These are phyloP conservation scores for Cryptoprocta ferox DNA, from an alignment of 2,797 vertebrate genomes.

Conservation along the genomic window DNA sequence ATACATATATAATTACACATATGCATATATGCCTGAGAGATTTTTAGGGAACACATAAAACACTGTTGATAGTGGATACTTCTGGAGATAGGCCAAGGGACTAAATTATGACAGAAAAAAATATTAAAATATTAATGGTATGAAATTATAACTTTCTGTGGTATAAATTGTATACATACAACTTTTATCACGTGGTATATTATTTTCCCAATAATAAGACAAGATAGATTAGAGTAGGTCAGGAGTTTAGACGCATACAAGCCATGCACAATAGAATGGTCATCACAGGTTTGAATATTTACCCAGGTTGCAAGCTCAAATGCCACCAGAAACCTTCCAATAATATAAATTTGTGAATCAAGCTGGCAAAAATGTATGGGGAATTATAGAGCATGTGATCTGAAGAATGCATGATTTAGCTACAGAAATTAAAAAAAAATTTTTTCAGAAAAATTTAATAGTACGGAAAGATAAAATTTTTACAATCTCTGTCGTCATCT, in stretches of 20 bases:
- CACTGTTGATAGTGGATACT: neutral
- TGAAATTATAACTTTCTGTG: neutral
- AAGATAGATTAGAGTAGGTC: neutral
- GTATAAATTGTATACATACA: neutral
- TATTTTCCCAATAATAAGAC: slow-evolving; percentile 29
- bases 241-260: neutral
- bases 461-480: neutral
- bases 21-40: neutral
- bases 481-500: neutral
- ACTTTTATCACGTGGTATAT: neutral
- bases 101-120: slow-evolving; percentile 18
- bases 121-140: neutral
- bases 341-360: slow-evolving; percentile 6
- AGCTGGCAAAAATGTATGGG: neutral
- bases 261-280: neutral
- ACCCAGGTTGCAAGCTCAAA: neutral
- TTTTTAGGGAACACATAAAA: neutral
- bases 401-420: neutral
- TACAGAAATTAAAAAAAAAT: neutral
- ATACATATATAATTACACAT: neutral
- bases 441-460: slow-evolving; percentile 6
- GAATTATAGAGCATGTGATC: neutral
- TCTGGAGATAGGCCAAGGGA: neutral
- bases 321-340: neutral
- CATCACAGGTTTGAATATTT: neutral